Conservation (phyloP, 92 coral and sea anemone genomes). For the Meandrina meandrites region DNA sequence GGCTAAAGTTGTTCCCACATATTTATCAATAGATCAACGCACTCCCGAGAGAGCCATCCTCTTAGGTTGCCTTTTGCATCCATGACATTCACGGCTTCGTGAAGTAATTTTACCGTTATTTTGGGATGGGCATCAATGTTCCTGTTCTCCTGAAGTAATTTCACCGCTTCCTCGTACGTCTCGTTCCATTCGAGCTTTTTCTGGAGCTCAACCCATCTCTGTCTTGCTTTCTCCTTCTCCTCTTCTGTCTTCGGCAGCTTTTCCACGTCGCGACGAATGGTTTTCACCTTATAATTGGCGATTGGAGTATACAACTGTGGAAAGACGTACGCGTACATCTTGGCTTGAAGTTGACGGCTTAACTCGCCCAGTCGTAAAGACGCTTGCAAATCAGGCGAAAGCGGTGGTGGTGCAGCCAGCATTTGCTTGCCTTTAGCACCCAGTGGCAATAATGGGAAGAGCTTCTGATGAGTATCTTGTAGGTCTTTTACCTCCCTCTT, state of each 20-base stretch:
- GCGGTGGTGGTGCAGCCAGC: constrained; percentile 18
- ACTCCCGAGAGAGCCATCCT: constrained; percentile 49
- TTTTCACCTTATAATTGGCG: constrained; percentile 54
- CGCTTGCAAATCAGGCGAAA: constrained; percentile 28
- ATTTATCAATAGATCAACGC: constrained; percentile 5
- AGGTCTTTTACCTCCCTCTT: constrained; percentile 52
- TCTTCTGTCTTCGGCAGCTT: constrained; percentile 41
- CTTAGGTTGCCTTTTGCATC: constrained; percentile 43
- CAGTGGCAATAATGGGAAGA: not conserved
- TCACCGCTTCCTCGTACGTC: constrained; percentile 47
- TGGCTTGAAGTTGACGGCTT: constrained; percentile 45
- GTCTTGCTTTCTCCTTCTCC: constrained; percentile 37
- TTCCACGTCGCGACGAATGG: constrained; percentile 47
- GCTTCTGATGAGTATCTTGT: constrained; percentile 28
- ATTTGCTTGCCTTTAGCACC: constrained; percentile 17
- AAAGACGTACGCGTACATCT: constrained; percentile 50
- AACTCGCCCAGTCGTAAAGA: constrained; percentile 47
- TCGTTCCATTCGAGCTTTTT: constrained; percentile 53
- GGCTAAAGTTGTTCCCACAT: constrained; percentile 53
- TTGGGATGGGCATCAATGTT: constrained; percentile 56
- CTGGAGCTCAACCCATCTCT: constrained; percentile 31
- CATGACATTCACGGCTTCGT: constrained; percentile 26
- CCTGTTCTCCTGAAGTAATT: constrained; percentile 52
- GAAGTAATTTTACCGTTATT: constrained; percentile 20
- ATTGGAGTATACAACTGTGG: constrained; percentile 48